A percentile compares a stretch with the other conserved stretches of the same genome.
Evolutionary conservation across 2,113 vertebrate genomes (phyloP).

Genomic region (Podiceps cristatus): DNA sequence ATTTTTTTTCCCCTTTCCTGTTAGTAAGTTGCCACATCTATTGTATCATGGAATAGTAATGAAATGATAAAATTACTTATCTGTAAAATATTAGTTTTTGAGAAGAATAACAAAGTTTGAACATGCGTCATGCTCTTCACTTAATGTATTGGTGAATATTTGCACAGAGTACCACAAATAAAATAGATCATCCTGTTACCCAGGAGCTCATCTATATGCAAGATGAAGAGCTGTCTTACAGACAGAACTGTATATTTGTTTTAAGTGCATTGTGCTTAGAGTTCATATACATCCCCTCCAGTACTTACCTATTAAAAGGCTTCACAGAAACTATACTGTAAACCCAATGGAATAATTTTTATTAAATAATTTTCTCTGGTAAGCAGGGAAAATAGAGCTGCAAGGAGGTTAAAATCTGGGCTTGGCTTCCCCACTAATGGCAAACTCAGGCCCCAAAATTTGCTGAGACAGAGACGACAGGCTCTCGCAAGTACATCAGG

Average conservation of each 20-base stretch:
- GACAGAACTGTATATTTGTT: not conserved
- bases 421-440: slow-evolving; percentile 57
- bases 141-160: not conserved
- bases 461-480: slow-evolving; percentile 68
- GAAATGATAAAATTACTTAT: not conserved
- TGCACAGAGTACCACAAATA: not conserved
- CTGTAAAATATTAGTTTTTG: not conserved
- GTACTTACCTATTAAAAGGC: slow-evolving; percentile 35
- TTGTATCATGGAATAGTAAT: not conserved
- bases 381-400: slow-evolving; percentile 60
- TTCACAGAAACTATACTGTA: slow-evolving; percentile 39
- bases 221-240: not conserved
- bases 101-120: not conserved
- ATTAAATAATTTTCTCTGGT: slow-evolving; percentile 45
- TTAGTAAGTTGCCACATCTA: not conserved
- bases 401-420: slow-evolving; percentile 58
- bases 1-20: not conserved
- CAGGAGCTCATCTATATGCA: not conserved
- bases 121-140: not conserved
- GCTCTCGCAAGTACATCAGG: slow-evolving; percentile 31
- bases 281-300: slow-evolving; percentile 29
- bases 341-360: slow-evolving; percentile 40
- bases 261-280: not conserved
- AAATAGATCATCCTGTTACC: not conserved
- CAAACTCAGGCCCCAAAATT: slow-evolving; percentile 47